Conservation (phyloP, 2,797 vertebrate species). For the Tamandua tetradactyla region DNA sequence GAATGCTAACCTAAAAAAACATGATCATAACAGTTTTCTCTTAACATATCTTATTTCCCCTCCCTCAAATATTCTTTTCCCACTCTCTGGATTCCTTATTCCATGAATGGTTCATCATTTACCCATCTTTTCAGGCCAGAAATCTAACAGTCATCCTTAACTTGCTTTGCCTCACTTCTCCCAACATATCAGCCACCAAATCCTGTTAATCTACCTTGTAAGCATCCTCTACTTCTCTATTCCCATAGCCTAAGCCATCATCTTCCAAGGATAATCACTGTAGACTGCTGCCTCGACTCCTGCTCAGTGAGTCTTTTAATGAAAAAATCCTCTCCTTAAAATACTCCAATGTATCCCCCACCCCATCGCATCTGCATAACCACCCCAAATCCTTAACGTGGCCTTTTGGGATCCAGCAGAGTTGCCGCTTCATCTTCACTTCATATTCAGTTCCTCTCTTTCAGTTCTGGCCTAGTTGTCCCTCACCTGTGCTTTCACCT, state of each 20-base stretch:
- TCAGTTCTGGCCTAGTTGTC: not conserved
- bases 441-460: too few species aligned
- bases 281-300: not conserved
- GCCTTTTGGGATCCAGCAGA: not conserved
- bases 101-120: not conserved
- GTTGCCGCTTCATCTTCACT: too few species aligned
- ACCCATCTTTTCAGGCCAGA: not conserved
- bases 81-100: not conserved
- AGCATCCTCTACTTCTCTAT: not conserved
- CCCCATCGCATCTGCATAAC: too few species aligned
- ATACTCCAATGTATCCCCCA: not conserved
- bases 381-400: not conserved
- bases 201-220: not conserved
- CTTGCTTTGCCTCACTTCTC: not conserved
- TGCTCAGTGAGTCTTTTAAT: not conserved
- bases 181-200: not conserved
- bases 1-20: not conserved
- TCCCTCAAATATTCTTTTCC: not conserved
- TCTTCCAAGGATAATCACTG: not conserved
- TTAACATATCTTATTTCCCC: not conserved
- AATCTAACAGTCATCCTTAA: not conserved
- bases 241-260: not conserved
- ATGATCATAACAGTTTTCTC: not conserved
- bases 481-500: not conserved
- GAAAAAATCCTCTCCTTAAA: not conserved